These are phyloP conservation scores for Sebastes aleutianus DNA, from an alignment of 2,797 vertebrate genomes.

Conservation along the genomic window DNA sequence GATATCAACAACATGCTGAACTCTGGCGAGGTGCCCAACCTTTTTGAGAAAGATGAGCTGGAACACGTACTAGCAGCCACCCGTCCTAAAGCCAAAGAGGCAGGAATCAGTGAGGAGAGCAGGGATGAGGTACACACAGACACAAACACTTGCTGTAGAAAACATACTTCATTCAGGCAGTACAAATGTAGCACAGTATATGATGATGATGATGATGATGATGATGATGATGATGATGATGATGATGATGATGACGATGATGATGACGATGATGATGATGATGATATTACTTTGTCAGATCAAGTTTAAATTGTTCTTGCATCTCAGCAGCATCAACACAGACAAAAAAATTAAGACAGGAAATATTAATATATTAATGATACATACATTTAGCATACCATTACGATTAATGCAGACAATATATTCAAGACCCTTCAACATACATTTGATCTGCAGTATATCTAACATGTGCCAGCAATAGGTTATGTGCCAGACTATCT, in stretches of 20 bases:
- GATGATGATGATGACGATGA: no score
- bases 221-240: no score
- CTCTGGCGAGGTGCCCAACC: conserved; percentile 87
- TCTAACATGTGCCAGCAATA: not conserved
- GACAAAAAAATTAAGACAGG: not conserved
- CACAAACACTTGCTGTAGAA: not conserved
- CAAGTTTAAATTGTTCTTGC: not conserved
- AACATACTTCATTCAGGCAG: not conserved
- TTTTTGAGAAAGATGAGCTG: conserved; percentile 89
- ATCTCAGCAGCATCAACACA: not conserved
- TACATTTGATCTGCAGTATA: not conserved
- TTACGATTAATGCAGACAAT: not conserved
- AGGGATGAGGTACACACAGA: conserved; percentile 83
- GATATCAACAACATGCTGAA: conserved; percentile 90
- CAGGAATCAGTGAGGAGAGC: conserved; percentile 85
- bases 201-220: no score
- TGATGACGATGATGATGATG: no score
- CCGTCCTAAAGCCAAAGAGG: conserved; percentile 87
- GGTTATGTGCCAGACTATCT: not conserved
- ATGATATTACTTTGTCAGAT: not conserved
- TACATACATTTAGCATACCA: not conserved
- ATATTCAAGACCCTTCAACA: no score
- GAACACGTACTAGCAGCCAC: conserved; percentile 84
- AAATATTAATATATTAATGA: not conserved
- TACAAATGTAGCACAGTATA: not conserved